Base-by-base conservation (phyloP, 2,888 invertebrate genomes). In the Elmis aenea region DNA sequence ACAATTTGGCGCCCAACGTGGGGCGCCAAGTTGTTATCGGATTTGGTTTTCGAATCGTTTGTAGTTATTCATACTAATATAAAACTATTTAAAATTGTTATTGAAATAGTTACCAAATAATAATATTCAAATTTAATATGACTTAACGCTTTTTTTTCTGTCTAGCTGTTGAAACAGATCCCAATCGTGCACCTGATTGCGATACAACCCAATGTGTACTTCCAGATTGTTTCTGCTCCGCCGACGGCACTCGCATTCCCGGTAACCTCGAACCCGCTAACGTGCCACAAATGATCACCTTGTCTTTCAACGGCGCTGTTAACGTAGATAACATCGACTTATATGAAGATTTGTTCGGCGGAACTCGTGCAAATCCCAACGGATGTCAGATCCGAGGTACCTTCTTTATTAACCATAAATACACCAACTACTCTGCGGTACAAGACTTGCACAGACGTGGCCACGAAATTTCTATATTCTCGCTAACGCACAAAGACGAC, bases 321-420 rank as follows among this genome's bases (percentile, higher is more conserved):
- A 93, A 92, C 65, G 83, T 91, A 22, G 90, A 92, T 70, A 93
- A 93, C 67, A 88, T 92, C 58, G 92, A 92, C 56, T 72, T 93
- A 42, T 93, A 91, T 68, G 88, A 90, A 35, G 90, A 91, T 56
- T 76, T 92, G 48, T 92, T 92, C 73, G 87, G 85, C 58, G 87
- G 87, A 8, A 79, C 83, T 55, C 78, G 85, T 13, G 79, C 81
- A 60, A 92, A 92, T 62, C 91, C 91, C 26, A 92, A 92, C 63
- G 87, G 90, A 33, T 92, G 92, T 63, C 82, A 84, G 61, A 83
- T 91, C 62, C 81, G 87, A 54, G 90, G 89, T 39, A 90, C 91
- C 27, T 92, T 85, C 81, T 92, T 92, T 66, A 86, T 88, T 0
- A 89, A 88, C 1, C 92, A 92, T 72, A 92, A 92, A 64, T 92